phyloP scores from a whole-genome alignment of 2,888 invertebrate genomes.

The Hedychridium roseum region DNA sequence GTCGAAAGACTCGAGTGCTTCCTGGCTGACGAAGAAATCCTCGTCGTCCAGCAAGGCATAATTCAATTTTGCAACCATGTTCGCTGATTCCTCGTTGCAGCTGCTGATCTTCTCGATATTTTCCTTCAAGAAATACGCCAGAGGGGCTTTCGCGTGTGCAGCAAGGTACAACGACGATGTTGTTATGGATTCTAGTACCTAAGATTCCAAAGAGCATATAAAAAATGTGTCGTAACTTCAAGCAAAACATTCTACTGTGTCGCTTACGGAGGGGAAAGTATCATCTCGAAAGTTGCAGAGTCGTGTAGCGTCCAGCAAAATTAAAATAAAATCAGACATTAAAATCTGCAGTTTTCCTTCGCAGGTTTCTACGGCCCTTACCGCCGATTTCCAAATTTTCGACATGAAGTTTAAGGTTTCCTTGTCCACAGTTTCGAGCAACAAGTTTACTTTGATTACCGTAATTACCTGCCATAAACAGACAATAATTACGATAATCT shows the following conservation, averaged over 20 bases:
- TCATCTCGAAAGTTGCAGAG: constrained; percentile 26
- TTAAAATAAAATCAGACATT: constrained; percentile 36
- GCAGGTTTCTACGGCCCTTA: constrained; percentile 34
- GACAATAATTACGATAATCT: too few relatives aligned
- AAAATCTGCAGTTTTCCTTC: constrained; percentile 38
- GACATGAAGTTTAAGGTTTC: constrained; percentile 22
- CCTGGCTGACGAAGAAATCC: constrained; percentile 47
- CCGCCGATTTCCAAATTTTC: constrained; percentile 44
- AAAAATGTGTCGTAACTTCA: too few relatives aligned
- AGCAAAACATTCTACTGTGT: too few relatives aligned
- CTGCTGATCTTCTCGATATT: constrained; percentile 20
- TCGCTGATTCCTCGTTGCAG: constrained; percentile 11
- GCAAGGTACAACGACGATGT: constrained; percentile 25
- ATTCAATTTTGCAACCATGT: constrained; percentile 40
- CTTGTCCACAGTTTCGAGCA: too few relatives aligned
- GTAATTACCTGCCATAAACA: too few relatives aligned
- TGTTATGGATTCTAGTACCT: constrained; percentile 22
- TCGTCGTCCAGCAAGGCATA: constrained; percentile 44
- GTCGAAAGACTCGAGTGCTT: constrained; percentile 53
- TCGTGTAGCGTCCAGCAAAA: constrained; percentile 32
- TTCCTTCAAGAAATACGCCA: constrained; percentile 35
- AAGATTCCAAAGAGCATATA: background rate
- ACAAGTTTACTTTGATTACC: too few relatives aligned
- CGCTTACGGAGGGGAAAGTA: constrained; percentile 29
- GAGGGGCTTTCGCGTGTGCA: constrained; percentile 33